phyloP scores from a whole-genome alignment of 2,797 vertebrate species.

The Mycteria americana region DNA sequence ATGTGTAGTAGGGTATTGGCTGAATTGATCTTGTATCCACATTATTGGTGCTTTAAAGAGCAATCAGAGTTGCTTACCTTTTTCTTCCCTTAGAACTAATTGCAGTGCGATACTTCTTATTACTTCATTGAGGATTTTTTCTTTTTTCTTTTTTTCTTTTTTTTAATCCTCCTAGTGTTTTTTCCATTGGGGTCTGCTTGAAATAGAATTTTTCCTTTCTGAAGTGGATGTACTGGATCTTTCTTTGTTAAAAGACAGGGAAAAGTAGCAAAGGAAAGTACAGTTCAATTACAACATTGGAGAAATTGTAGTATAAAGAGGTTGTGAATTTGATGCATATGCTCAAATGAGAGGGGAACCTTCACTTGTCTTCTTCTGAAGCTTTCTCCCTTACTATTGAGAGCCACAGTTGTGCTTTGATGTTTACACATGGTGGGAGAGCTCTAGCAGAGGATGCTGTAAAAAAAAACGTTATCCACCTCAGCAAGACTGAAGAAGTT shows the following conservation, averaged over 20 bases:
- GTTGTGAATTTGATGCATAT: not conserved
- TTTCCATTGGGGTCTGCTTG: not conserved
- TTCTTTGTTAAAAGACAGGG: not conserved
- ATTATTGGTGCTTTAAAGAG: not conserved
- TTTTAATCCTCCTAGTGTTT: fast-evolving
- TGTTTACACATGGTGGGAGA: not conserved
- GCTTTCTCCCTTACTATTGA: not conserved
- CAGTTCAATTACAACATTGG: not conserved
- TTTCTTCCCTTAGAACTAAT: not conserved
- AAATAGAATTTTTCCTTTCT: not conserved
- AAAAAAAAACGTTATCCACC: not conserved
- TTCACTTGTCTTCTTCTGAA: not conserved
- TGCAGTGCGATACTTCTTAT: not conserved
- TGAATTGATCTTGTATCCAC: not conserved
- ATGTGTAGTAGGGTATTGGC: not conserved
- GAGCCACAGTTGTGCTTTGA: not conserved
- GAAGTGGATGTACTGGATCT: not conserved
- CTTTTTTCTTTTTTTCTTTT: not conserved
- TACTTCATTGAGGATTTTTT: not conserved
- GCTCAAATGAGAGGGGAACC: not conserved
- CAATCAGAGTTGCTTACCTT: not conserved
- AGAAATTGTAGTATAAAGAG: not conserved
- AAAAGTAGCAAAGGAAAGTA: not conserved
- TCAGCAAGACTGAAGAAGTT: not conserved
- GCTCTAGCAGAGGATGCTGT: not conserved